Evolutionary conservation across 64 coral and sea anemone species (phyloP).

Genomic region (Stichodactyla mertensii): DNA sequence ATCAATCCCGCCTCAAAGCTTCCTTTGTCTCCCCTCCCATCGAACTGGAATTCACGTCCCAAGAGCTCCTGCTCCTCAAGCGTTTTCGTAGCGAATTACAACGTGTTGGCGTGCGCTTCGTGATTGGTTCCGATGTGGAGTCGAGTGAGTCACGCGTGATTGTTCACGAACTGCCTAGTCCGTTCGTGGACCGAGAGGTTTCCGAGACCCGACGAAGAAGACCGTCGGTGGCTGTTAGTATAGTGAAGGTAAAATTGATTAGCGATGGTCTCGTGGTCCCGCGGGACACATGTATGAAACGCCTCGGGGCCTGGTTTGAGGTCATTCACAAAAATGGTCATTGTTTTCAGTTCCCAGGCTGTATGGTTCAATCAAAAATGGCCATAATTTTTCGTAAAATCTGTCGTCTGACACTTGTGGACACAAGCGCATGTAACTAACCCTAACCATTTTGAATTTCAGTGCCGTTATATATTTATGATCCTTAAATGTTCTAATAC

Average conservation of each 20-base stretch:
- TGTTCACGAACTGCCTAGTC: slow-evolving; percentile 49
- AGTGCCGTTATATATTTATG: no score
- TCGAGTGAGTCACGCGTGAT: slow-evolving; percentile 11
- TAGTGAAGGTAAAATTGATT: slow-evolving; percentile 65
- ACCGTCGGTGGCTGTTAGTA: slow-evolving; percentile 58
- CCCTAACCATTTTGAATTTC: no score
- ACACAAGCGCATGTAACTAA: no score
- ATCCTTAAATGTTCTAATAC: no score
- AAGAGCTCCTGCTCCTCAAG: slow-evolving; percentile 60
- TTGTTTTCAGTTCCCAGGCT: no score
- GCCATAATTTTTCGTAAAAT: no score
- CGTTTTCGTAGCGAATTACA: slow-evolving; percentile 55
- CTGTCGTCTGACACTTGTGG: no score
- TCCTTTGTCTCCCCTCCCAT: slow-evolving; percentile 55
- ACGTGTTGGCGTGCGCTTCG: slow-evolving; percentile 63
- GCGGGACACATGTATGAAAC: no score
- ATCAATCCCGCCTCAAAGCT: slow-evolving; percentile 45
- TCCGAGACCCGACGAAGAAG: slow-evolving; percentile 67
- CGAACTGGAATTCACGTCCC: slow-evolving; percentile 39
- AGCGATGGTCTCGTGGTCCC: background rate
- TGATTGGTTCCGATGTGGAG: slow-evolving; percentile 5
- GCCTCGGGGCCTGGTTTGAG: no score
- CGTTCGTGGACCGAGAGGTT: slow-evolving; percentile 78
- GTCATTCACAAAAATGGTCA: no score
- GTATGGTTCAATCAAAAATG: no score